Evolutionary conservation across 2,113 vertebrate species (phyloP).

Genomic region (Heterotis niloticus): DNA sequence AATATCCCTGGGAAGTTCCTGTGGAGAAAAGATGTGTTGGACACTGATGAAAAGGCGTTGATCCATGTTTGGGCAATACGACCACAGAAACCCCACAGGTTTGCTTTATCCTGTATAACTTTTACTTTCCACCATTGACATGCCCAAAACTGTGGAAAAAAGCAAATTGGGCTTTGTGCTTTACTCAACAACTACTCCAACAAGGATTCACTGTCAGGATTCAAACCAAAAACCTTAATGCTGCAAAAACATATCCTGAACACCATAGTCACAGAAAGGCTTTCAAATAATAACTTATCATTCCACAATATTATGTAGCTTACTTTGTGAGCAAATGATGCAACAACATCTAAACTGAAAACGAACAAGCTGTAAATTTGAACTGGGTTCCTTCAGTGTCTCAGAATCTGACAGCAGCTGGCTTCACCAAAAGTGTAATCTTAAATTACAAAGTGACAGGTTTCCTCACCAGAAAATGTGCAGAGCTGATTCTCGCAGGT

Average conservation of each 20-base stretch:
- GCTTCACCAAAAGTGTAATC: too few species aligned
- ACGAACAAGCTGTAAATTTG: neutral
- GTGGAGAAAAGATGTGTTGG: neutral
- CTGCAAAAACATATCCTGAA: too few species aligned
- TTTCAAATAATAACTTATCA: too few species aligned
- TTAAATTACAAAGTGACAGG: neutral
- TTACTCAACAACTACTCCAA: too few species aligned
- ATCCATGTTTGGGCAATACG: neutral
- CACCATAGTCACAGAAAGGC: too few species aligned
- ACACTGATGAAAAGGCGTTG: neutral
- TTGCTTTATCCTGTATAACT: neutral
- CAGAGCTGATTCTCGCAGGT: constrained; percentile 87
- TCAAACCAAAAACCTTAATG: neutral
- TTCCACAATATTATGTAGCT: too few species aligned
- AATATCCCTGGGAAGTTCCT: constrained; percentile 99
- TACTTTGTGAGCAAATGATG: neutral
- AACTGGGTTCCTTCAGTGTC: neutral
- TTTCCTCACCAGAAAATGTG: constrained; percentile 91
- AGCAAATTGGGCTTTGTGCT: too few species aligned
- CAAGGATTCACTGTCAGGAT: neutral
- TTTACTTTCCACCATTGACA: too few species aligned
- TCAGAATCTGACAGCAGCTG: neutral
- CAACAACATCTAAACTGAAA: neutral
- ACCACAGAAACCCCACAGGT: neutral
- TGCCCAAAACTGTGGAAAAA: too few species aligned